Evolutionary conservation across 2,113 vertebrate genomes (phyloP).

Genomic region (Eublepharis macularius): DNA sequence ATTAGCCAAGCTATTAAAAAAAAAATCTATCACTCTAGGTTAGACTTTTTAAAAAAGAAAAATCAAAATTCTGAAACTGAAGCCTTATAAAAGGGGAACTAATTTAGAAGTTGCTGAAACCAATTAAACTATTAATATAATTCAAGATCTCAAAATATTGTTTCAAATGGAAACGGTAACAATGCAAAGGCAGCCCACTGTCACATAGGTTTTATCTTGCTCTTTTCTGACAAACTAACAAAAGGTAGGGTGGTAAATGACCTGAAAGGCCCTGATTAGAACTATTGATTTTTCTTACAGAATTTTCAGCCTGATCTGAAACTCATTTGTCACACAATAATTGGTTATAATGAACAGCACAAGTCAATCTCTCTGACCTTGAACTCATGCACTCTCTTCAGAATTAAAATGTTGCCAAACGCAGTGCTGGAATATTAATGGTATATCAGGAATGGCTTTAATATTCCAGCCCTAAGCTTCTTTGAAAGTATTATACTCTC

Average conservation of each 20-base stretch:
- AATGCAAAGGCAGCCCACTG: slow-evolving; percentile 63
- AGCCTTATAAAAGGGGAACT: slow-evolving; percentile 64
- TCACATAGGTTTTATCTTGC: slow-evolving; percentile 79
- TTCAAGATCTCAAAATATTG: slow-evolving; percentile 75
- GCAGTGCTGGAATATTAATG: slow-evolving; percentile 79
- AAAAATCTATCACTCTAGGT: slow-evolving; percentile 43
- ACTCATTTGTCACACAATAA: slow-evolving; percentile 87
- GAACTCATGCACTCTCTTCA: slow-evolving; percentile 78
- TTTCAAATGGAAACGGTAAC: slow-evolving; percentile 63
- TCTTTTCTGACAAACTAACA: slow-evolving; percentile 82
- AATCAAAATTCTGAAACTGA: slow-evolving; percentile 62
- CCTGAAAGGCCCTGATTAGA: slow-evolving; percentile 84
- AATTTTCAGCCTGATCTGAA: slow-evolving; percentile 84
- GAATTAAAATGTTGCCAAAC: slow-evolving; percentile 80
- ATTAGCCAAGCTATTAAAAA: slow-evolving; percentile 26
- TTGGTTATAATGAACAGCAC: slow-evolving; percentile 85
- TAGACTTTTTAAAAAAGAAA: slow-evolving; percentile 42
- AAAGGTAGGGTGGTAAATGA: slow-evolving; percentile 80
- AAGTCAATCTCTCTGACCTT: slow-evolving; percentile 85
- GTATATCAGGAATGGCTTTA: slow-evolving; percentile 66
- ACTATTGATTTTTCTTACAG: slow-evolving; percentile 88
- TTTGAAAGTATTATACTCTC: slow-evolving; percentile 48
- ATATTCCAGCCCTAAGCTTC: slow-evolving; percentile 62
- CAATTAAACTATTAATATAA: slow-evolving; percentile 78
- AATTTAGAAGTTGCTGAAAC: slow-evolving; percentile 74